Base-by-base conservation (phyloP, 2,888 invertebrate genomes). In the Leptinotarsa tumamoca region DNA sequence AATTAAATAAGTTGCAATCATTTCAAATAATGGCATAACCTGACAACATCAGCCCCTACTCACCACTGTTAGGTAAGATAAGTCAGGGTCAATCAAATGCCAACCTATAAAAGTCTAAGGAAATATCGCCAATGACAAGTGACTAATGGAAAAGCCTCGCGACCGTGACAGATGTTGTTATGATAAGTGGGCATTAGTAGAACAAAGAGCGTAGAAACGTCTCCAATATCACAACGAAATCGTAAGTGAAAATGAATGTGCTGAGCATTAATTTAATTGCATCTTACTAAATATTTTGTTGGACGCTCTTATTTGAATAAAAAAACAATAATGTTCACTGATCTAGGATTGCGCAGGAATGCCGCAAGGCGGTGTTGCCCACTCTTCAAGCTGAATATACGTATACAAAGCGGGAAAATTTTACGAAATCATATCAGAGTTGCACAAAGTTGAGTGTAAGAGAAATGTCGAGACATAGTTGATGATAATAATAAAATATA, bases 231-330 rank as follows among this genome's bases (percentile, higher is more conserved):
- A 73, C 56, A 69, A 71, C 73, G 74, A 80, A 56, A 79, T 68
- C 72, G 76, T 72, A 77, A 77, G 78, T 77, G 74, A 78, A 78
- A 76, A 75, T 76, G 76, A 73, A 80, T 80, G 80, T 76, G 82
- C 72, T 58, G 66, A 74, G 82, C 80, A 82, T 82, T 82, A 82
- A 82, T 82, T 75, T 74, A 74, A 82, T 82, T 80, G 78, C 81
- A 78, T 80, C 77, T 79, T 81, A 79, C 80, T 79, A 81, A 80
- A 79, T 77, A 67, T 75, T 74, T 74, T 76, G 76, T 78, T 76
- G 72, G 74, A 50, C 67, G 75, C 72, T 68, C 56, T 23, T 2
- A 78, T 76, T 79, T 79, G 71, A 77, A 79, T 79, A 77, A 75
- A 79, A 73, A 75, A 73, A 73, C 78, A 72, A 76, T 79, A 75